These are phyloP conservation scores for Platynereis dumerilii DNA, from an alignment of 2,888 invertebrate species.

Conservation along the genomic window DNA sequence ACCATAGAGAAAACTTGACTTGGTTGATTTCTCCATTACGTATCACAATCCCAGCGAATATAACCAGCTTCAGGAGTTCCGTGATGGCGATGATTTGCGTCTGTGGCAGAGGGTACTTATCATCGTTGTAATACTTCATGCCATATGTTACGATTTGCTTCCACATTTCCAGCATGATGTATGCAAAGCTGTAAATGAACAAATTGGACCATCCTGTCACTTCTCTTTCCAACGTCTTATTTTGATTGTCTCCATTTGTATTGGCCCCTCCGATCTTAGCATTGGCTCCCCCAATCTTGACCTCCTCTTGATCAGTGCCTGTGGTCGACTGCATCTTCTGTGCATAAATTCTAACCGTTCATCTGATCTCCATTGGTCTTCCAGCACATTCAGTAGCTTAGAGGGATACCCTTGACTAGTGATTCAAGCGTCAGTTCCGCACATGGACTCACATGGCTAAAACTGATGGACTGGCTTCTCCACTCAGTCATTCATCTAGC, in stretches of 20 bases:
- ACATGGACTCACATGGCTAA: too few species aligned
- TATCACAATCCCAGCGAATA: constrained; percentile 24
- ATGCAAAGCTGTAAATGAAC: constrained; percentile 22
- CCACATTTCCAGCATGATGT: constrained; percentile 30
- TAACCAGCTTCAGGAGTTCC: constrained; percentile 25
- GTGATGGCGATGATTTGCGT: constrained; percentile 31
- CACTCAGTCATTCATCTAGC: too few species aligned
- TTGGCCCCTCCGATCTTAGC: too few species aligned
- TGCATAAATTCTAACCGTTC: too few species aligned
- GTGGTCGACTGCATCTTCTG: too few species aligned
- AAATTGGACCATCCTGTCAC: constrained; percentile 20
- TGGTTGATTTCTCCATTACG: constrained; percentile 6
- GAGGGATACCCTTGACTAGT: too few species aligned
- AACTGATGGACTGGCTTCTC: too few species aligned
- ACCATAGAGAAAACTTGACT: constrained; percentile 26
- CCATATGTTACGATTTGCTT: constrained; percentile 33
- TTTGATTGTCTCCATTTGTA: not conserved
- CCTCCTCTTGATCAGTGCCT: too few species aligned
- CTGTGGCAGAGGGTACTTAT: constrained; percentile 29
- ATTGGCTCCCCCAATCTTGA: too few species aligned
- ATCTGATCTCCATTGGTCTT: too few species aligned
- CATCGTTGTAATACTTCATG: constrained; percentile 32
- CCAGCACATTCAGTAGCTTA: too few species aligned
- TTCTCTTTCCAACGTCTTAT: constrained; percentile 28
- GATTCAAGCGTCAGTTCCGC: too few species aligned